Percentiles rank a stretch among this genome's conserved stretches.
Evolutionary conservation across 2,797 vertebrate species (phyloP).

Genomic region (Dryobates pubescens): DNA sequence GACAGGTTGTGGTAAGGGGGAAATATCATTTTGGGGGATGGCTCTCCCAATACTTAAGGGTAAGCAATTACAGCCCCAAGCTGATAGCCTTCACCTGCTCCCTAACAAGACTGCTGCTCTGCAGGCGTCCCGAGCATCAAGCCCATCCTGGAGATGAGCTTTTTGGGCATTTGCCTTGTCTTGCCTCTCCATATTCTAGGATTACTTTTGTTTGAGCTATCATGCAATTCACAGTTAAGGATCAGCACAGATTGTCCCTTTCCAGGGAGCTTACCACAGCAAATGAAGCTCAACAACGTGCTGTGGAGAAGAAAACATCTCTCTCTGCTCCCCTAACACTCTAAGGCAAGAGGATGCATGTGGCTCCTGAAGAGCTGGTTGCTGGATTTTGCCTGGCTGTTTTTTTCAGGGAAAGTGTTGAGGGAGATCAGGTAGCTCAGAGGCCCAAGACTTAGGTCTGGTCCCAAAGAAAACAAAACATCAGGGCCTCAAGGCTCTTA

Average conservation of each 20-base stretch:
- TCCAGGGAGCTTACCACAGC: background rate
- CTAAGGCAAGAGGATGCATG: background rate
- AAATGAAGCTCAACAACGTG: rapidly evolving
- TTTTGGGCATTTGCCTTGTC: background rate
- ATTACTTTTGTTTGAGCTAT: background rate
- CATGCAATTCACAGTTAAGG: background rate
- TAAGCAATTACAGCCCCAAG: background rate
- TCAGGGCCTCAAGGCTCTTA: constrained; percentile 35
- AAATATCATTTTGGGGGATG: background rate
- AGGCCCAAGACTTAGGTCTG: constrained; percentile 19
- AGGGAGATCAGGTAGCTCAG: constrained; percentile 13
- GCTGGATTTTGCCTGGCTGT: background rate
- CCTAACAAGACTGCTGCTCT: background rate
- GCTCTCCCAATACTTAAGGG: background rate
- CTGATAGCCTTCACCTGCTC: background rate
- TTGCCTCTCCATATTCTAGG: background rate
- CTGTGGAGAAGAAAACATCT: background rate
- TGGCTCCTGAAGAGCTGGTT: background rate
- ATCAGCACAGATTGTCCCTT: background rate
- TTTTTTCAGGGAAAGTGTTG: background rate
- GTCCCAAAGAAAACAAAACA: constrained; percentile 57
- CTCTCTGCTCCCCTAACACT: background rate
- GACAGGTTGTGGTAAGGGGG: background rate
- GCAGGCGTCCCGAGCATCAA: background rate
- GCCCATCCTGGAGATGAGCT: background rate